Percentiles rank a stretch among this genome's conserved stretches.
Evolutionary conservation across 2,888 invertebrate genomes (phyloP).

Genomic region (Melolontha melolontha): DNA sequence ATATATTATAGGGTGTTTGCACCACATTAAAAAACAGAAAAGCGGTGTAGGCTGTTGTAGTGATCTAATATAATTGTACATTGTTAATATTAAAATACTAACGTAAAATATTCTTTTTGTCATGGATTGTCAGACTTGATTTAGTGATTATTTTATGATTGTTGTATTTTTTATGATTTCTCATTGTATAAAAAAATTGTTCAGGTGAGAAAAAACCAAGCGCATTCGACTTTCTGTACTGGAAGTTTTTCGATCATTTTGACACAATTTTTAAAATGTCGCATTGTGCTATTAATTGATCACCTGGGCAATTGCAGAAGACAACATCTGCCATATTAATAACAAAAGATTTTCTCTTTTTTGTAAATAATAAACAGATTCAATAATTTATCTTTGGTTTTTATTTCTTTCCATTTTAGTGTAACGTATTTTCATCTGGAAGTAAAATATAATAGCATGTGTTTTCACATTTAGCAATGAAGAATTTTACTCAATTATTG

Average conservation of each 20-base stretch:
- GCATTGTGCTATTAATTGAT: neutral
- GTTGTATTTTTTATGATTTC: conserved; percentile 39
- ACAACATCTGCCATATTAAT: conserved; percentile 38
- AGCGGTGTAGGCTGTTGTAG: conserved; percentile 62
- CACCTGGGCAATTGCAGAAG: conserved; percentile 12
- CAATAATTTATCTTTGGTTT: conserved; percentile 34
- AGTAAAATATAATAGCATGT: too few species aligned
- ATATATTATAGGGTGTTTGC: conserved; percentile 54
- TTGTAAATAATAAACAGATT: conserved; percentile 45
- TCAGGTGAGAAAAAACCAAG: conserved; percentile 9
- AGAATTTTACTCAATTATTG: too few species aligned
- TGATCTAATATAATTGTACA: conserved; percentile 55
- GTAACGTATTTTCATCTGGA: too few species aligned
- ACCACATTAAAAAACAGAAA: conserved; percentile 55
- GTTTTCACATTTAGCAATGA: too few species aligned
- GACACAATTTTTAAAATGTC: too few species aligned
- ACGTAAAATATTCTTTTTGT: conserved; percentile 57
- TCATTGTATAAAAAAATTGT: conserved; percentile 22
- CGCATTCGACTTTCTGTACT: neutral
- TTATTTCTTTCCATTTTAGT: conserved; percentile 8
- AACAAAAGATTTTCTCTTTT: conserved; percentile 36
- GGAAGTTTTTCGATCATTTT: too few species aligned
- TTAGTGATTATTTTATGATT: conserved; percentile 40
- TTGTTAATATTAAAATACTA: conserved; percentile 55
- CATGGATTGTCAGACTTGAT: conserved; percentile 55